phyloP scores from a whole-genome alignment of 2,888 invertebrate species.

The Conchocele bisecta region DNA sequence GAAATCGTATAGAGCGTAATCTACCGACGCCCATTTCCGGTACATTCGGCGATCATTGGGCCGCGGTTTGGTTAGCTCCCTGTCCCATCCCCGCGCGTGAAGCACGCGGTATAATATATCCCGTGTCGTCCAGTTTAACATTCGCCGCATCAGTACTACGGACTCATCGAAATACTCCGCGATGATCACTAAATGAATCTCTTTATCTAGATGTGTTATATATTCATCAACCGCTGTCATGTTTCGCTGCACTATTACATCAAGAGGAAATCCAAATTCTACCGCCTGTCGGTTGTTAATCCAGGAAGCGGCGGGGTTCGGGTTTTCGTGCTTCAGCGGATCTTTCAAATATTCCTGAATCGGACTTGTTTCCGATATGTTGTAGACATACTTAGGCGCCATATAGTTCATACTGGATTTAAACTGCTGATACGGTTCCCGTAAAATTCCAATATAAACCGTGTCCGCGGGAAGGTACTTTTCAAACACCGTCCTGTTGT shows the following conservation, averaged over 20 bases:
- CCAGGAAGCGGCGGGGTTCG: constrained; percentile 39
- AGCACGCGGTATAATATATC: constrained; percentile 64
- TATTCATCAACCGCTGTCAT: constrained; percentile 48
- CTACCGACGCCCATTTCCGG: constrained; percentile 47
- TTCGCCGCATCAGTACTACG: constrained; percentile 63
- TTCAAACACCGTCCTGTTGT: constrained; percentile 53
- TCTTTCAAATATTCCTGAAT: constrained; percentile 57
- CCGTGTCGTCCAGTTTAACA: constrained; percentile 61
- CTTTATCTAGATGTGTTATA: constrained; percentile 59
- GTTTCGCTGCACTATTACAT: constrained; percentile 45
- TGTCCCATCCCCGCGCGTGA: constrained; percentile 56
- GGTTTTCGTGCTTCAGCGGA: constrained; percentile 48
- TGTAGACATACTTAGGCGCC: constrained; percentile 52
- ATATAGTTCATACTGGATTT: constrained; percentile 63
- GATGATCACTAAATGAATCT: constrained; percentile 67
- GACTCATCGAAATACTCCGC: constrained; percentile 72
- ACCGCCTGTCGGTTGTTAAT: constrained; percentile 64
- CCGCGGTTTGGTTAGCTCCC: constrained; percentile 43
- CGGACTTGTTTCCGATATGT: constrained; percentile 40
- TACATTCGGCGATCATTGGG: constrained; percentile 47
- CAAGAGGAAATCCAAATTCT: constrained; percentile 60
- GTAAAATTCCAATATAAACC: constrained; percentile 61
- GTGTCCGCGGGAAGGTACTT: constrained; percentile 54
- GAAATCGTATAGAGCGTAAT: constrained; percentile 60
- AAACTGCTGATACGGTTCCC: constrained; percentile 65